These are phyloP conservation scores for Perizoma affinitatum DNA, from an alignment of 2,888 invertebrate genomes.

Conservation along the genomic window DNA sequence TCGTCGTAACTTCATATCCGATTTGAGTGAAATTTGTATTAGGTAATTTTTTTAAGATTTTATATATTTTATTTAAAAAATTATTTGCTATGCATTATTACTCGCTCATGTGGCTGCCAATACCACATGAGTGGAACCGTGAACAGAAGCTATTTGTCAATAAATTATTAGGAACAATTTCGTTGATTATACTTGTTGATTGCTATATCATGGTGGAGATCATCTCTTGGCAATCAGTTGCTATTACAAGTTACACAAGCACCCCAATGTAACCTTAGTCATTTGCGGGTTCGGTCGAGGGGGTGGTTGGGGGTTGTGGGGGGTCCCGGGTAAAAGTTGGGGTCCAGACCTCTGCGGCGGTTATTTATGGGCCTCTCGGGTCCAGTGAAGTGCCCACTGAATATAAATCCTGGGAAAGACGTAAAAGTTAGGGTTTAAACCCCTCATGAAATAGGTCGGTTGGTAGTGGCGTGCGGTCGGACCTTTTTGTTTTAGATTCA, in stretches of 20 bases:
- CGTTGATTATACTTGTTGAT: not conserved
- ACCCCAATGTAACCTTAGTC: conserved; percentile 74
- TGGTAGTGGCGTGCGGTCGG: conserved; percentile 36
- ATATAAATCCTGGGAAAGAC: conserved; percentile 80
- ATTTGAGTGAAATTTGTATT: too few species aligned
- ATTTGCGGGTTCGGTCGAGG: conserved; percentile 63
- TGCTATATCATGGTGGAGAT: not conserved
- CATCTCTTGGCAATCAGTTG: conserved; percentile 5
- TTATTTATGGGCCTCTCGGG: conserved; percentile 83
- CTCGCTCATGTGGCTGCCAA: too few species aligned
- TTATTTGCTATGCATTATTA: too few species aligned
- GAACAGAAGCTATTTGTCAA: too few species aligned
- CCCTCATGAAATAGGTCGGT: conserved; percentile 46
- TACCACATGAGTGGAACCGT: too few species aligned
- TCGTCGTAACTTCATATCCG: too few species aligned
- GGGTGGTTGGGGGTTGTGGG: conserved; percentile 42
- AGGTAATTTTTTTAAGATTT: too few species aligned
- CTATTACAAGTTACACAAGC: conserved; percentile 20
- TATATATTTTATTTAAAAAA: too few species aligned
- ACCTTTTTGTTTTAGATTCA: conserved; percentile 32
- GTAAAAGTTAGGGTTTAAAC: conserved; percentile 68
- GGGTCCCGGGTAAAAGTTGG: conserved; percentile 53
- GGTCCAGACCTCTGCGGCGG: conserved; percentile 68
- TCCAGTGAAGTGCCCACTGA: conserved; percentile 77
- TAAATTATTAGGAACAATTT: too few species aligned